Conservation (phyloP, 2,797 vertebrate genomes). For the Bufotes viridis region DNA sequence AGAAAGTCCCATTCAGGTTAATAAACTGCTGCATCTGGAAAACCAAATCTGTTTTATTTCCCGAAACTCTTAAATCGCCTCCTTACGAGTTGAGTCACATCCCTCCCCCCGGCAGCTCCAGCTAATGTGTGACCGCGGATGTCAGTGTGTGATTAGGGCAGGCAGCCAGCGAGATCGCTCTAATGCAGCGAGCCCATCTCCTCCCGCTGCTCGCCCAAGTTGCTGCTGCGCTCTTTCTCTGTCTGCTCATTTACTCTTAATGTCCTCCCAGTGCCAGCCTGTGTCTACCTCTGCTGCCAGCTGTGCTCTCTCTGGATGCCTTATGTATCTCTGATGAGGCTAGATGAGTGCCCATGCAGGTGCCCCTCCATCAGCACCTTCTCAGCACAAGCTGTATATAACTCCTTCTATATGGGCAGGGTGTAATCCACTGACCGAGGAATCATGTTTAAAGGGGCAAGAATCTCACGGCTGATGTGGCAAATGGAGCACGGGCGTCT, state of each 20-base stretch:
- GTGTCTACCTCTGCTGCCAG: constrained; percentile 12
- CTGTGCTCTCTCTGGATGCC: background rate
- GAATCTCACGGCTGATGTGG: background rate
- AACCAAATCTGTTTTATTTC: background rate
- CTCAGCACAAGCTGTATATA: background rate
- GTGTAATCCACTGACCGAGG: no score
- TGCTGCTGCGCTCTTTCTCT: background rate
- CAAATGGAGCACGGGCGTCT: background rate
- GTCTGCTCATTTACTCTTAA: background rate
- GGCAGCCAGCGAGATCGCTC: background rate
- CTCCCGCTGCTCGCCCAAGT: background rate
- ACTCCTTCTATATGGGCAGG: background rate
- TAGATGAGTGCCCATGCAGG: background rate
- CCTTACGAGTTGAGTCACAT: constrained; percentile 29
- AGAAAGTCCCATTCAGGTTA: background rate
- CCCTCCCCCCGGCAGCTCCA: background rate
- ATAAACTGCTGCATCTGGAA: background rate
- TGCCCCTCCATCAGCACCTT: background rate
- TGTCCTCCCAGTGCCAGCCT: background rate
- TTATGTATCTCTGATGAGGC: constrained; percentile 29
- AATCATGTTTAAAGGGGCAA: background rate
- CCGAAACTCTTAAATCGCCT: constrained; percentile 14
- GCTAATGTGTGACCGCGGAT: constrained; percentile 20
- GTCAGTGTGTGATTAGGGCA: constrained; percentile 40
- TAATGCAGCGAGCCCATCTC: background rate